Evolutionary conservation across 2,113 vertebrate genomes (phyloP).

Genomic region (Lasiurus cinereus): DNA sequence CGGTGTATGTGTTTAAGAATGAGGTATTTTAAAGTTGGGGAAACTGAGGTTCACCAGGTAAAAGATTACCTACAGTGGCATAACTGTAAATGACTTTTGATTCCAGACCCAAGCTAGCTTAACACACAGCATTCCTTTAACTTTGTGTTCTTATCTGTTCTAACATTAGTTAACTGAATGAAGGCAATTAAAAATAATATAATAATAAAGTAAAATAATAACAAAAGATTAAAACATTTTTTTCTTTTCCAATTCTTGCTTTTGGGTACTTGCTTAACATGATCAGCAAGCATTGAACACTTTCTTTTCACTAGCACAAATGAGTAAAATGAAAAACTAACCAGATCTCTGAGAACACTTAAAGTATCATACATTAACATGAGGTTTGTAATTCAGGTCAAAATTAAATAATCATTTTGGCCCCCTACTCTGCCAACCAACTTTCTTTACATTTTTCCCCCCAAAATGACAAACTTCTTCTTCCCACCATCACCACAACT

Average conservation of each 20-base stretch:
- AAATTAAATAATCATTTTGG: not conserved
- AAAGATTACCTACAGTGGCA: not conserved
- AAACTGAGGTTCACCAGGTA: not conserved
- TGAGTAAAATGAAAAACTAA: slow-evolving; percentile 16
- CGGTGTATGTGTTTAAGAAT: not conserved
- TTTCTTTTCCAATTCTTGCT: slow-evolving; percentile 44
- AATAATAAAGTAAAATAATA: slow-evolving; percentile 1
- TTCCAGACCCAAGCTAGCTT: not conserved
- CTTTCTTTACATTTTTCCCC: not conserved
- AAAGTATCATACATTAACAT: not conserved
- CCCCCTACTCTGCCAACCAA: not conserved
- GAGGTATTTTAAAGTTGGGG: slow-evolving; percentile 27
- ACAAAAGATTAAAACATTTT: slow-evolving; percentile 12
- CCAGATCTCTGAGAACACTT: not conserved
- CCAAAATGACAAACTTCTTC: not conserved
- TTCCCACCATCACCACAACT: not conserved
- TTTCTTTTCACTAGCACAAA: slow-evolving; percentile 34
- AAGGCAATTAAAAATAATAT: not conserved
- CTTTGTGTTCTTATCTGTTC: not conserved
- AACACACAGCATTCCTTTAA: not conserved
- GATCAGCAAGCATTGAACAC: not conserved
- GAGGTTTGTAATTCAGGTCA: slow-evolving; percentile 36
- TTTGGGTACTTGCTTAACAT: slow-evolving; percentile 1
- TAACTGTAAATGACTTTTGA: not conserved
- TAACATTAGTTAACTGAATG: not conserved